Evolutionary conservation across 2,888 invertebrate species (phyloP), one percentile per base, ranked within the genome.

Genomic region (Phyllotreta striolata): DNA sequence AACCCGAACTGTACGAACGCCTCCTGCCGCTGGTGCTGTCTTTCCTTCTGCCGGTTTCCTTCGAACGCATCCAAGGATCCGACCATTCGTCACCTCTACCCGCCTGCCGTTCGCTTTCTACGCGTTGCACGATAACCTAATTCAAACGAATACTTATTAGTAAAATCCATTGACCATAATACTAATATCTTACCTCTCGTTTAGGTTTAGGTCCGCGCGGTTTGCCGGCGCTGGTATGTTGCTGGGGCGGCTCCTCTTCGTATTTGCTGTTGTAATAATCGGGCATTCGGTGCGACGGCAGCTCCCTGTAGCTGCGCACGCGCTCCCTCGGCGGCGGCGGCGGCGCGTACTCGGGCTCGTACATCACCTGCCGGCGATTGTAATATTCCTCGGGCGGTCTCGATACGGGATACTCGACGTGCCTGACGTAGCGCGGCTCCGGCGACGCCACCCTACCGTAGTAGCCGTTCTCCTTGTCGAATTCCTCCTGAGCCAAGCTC

Each of bases 61-160:
- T 90, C 2, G 88, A 86, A 38, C 90, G 83, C 90, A 94, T 94
- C 96, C 96, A 97, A 0, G 96, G 96, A 83, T 97, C 96, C 46
- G 91, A 92, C 96, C 96, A 97, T 75, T 96, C 96, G 78, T 96
- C 96, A 0, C 88, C 91, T 46, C 87, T 86, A 38, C 75, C 76
- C 47, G 79, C 12, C 6, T 66, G 55, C 73, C 77, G 65, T 75
- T 0, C 88, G 91, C 47, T 87, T 86, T 41, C 74, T 73, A 73
- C 89, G 34, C 91, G 86, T 78, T 92, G 91, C 0, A 92, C 91
- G 68, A 91, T 91, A 1, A 92, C 92, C 61, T 68, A 24, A 35
- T 38, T 39, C 38, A 3, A n/a, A 51, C 10, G 9, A 47, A 13
- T 39, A 58, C 14, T 14, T 3, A 55, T 38, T 54, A 35, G 7